Conservation (phyloP, 2,113 vertebrate species). For the Cheirogaleus medius region DNA sequence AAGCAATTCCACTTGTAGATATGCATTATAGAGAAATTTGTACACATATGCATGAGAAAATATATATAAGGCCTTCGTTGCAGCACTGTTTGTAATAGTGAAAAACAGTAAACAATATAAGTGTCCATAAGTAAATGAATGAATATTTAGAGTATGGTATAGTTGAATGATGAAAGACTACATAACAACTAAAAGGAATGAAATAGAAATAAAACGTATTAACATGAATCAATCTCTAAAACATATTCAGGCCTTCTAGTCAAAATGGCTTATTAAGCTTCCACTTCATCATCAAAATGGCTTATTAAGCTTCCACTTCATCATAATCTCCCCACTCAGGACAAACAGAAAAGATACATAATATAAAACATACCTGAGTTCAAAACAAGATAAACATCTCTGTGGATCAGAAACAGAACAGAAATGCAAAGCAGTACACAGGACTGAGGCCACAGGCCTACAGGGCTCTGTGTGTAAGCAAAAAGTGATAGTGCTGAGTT, state of each 20-base stretch:
- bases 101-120: constrained; percentile 4
- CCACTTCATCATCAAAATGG: background rate
- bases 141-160: background rate
- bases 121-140: background rate
- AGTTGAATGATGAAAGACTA: background rate
- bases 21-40: too few relatives aligned
- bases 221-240: background rate
- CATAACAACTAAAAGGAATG: background rate
- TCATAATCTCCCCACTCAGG: background rate
- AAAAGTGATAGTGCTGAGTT: background rate
- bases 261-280: background rate
- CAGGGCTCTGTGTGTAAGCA: background rate
- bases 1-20: too few relatives aligned
- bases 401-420: background rate
- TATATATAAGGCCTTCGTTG: background rate
- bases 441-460: background rate
- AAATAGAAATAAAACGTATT: background rate
- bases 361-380: background rate
- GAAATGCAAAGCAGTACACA: background rate
- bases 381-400: background rate
- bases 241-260: background rate
- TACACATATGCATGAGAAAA: too few relatives aligned
- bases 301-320: background rate
- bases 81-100: background rate
- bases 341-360: background rate